Evolutionary conservation across 2,797 vertebrate species (phyloP), one percentile per base, ranked within the genome.

Genomic region (Halcyon chelicuti): DNA sequence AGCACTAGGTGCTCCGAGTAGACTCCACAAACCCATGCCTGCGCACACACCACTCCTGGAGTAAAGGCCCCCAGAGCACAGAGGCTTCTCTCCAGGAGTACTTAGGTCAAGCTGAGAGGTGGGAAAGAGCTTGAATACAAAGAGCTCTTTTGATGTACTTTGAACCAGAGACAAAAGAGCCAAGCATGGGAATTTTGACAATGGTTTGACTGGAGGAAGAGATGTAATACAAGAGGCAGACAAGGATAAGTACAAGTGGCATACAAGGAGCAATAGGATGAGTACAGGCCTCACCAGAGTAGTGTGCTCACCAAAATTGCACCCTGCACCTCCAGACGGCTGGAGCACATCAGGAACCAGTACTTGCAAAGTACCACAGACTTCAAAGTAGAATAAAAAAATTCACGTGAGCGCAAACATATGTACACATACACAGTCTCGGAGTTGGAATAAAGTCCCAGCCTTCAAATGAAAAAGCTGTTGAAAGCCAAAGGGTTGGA

Each of bases 381-480:
- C 79, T 94, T 97, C 61, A 84, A 91, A 93, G 72, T 18, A 23
- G 21, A 90, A 83, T 62, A 52, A 70, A 85, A 42, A 60, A 71
- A 10, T 22, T 57, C 4, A 8, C 15, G 4, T 68, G 85, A 90
- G 40, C 62, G 58, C 85, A 90, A 91, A 58, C 93, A 90, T 20
- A 85, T 88, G 85, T 28, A 76, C 77, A 35, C 18, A 47, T 2
- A 42, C 19, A 47, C 1, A 18, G 46, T 3, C 86, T 52, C 4
- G 3, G 25, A 63, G 55, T 4, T 33, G 18, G 79, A 74, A 61
- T 51, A 13, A 89, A 79, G 67, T 49, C 63, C 31, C 75, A 93
- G 82, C 35, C 62, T 80, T 71, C 93, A 94, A 91, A 94, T 74
- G 47, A 79, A 93, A 93, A 66, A n/a, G 39, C 47, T 84, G 54